These are phyloP conservation scores for Callyntrura sp. DNA, from an alignment of 2,888 invertebrate genomes.

Conservation along the genomic window DNA sequence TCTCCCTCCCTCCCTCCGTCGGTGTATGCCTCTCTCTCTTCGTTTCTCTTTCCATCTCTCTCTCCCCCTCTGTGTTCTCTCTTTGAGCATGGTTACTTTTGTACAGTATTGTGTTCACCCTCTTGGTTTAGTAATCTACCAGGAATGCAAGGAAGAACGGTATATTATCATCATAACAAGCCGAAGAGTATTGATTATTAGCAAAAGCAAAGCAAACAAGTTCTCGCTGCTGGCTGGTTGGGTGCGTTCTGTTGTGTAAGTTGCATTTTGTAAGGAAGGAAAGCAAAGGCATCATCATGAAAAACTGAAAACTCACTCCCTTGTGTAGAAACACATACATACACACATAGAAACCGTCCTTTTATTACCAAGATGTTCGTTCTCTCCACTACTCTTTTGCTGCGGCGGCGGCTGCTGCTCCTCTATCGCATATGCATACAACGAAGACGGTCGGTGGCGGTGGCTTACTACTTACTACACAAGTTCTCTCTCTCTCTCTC, in stretches of 20 bases:
- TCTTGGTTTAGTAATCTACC: constrained; percentile 55
- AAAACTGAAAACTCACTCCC: constrained; percentile 48
- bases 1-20: neutral
- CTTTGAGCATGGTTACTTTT: constrained; percentile 31
- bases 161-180: constrained; percentile 71
- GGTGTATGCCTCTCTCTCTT: neutral
- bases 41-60: neutral
- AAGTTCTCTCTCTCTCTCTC: neutral
- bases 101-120: constrained; percentile 46
- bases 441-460: too few relatives aligned
- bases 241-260: constrained; percentile 2
- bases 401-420: neutral
- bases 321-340: neutral
- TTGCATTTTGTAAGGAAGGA: constrained; percentile 15
- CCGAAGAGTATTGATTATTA: constrained; percentile 78
- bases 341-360: neutral
- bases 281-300: constrained; percentile 63
- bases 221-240: constrained; percentile 22
- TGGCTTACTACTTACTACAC: neutral
- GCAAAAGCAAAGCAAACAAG: constrained; percentile 59
- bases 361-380: constrained; percentile 45
- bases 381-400: neutral
- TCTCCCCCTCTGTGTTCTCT: neutral
- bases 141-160: constrained; percentile 53
- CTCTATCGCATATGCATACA: constrained; percentile 5